These are phyloP conservation scores for Melanocharis versteri DNA, from an alignment of 2,113 vertebrate species.

Conservation along the genomic window DNA sequence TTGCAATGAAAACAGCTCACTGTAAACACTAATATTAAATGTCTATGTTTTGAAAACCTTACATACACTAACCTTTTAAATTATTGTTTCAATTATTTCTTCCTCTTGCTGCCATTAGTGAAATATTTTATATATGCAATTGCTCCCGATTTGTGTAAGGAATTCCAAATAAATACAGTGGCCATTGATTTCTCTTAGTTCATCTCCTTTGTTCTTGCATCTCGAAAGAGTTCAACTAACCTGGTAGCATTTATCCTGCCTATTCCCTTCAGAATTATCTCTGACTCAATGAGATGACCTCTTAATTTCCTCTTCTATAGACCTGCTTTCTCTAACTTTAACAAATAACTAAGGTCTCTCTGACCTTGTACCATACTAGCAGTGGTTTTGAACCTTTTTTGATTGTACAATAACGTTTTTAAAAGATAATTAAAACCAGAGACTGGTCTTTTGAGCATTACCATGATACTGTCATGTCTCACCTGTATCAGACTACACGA, in stretches of 20 bases:
- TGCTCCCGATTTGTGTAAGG: background rate
- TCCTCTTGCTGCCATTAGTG: background rate
- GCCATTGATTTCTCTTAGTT: background rate
- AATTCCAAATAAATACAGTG: background rate
- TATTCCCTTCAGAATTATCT: background rate
- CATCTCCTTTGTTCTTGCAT: background rate
- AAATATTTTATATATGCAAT: background rate
- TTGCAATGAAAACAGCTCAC: background rate
- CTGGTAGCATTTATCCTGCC: constrained; percentile 18
- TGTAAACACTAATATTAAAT: background rate
- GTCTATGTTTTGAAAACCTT: background rate
- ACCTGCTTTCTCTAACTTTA: constrained; percentile 10
- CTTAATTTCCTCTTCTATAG: background rate
- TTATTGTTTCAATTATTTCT: background rate
- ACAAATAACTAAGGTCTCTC: constrained; percentile 3
- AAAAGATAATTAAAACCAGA: background rate
- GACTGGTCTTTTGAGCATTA: background rate
- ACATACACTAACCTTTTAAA: background rate
- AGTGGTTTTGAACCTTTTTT: background rate
- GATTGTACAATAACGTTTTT: background rate
- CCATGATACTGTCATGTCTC: background rate
- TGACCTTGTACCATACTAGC: background rate
- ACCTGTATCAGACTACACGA: background rate
- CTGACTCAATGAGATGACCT: background rate
- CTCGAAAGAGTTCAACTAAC: background rate